Evolutionary conservation across 2,888 invertebrate species (phyloP), one percentile per base, ranked within the genome.

Genomic region (Cosmia trapezina): DNA sequence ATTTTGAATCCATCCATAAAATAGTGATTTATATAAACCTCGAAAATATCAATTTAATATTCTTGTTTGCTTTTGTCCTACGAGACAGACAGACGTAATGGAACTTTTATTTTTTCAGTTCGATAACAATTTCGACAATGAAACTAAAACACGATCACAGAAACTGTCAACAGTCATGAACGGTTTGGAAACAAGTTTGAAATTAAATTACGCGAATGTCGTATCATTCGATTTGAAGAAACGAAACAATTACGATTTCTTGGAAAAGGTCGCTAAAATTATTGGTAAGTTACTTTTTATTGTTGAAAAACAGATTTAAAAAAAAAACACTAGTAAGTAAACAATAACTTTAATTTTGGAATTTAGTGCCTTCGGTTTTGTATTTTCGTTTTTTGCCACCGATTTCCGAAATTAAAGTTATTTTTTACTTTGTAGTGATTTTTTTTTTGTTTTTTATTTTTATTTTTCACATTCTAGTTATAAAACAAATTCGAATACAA

Each of bases 131-230:
- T 53, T 64, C 28, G 53, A 57, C 22, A 54, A 37, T 28, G 65
- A 65, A 82, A 78, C 64, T 17, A 77, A 70, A 70, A 78, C 19
- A 57, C 70, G 78, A 37, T 59, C 88, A 22, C 90, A 88, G 78
- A 81, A 89, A 60, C 64, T 91, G 72, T 83, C 88, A 72, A 85
- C 89, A 28, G 82, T 90, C 60, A 89, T 92, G 73, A 91, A 86
- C 60, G 85, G 89, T 57, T 76, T 92, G 56, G 93, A 92, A 85
- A 88, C 81, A 7, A 89, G 91, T 78, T 82, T 92, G 68, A 90
- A 89, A 85, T 84, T 89, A 41, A 91, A 91, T 70, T 84, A 90
- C 70, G 85, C 84, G 57, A 91, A 89, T 76, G 88, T 91, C 69
- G 49, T 86, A 33, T 86, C 90, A 1, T 90, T 85, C 65, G 87